Evolutionary conservation across 2,888 invertebrate genomes (phyloP), one percentile per base, ranked within the genome.

Genomic region (Eueremaeus valkanovi): DNA sequence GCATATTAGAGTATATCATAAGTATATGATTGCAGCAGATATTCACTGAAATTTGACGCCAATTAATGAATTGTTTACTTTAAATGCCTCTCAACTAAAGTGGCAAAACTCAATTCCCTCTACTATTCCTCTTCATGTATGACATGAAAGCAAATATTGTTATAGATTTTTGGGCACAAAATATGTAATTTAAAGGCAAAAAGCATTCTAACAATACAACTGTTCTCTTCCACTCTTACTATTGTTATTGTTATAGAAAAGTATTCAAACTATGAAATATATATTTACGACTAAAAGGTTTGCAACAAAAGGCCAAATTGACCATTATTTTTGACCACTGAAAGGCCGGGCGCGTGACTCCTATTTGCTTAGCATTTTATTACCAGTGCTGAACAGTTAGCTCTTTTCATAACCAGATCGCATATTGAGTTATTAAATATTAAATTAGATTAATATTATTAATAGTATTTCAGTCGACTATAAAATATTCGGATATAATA

Each of bases 61-160:
- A 66, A 66, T 66, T 66, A 66, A 66, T 66, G 61, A 61, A 61
- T 61, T 61, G 66, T 66, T 66, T 66, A 66, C 66, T 66, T 66
- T 8, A 66, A 36, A 66, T 33, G 33, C 31, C 58, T 66, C 66
- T 66, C 18, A 66, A 36, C 36, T 66, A 21, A 66, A 66, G 36
- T 66, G 66, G 2, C n/a, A 66, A 33, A 36, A n/a, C 9, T 36
- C 9, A 16, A 29, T 31, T 31, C 16, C n/a, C n/a, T n/a, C n/a
- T n/a, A n/a, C n/a, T n/a, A n/a, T n/a, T n/a, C n/a, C n/a, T n/a
- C 3, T 51, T n/a, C 3, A 24, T 61, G 61, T 61, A 66, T 66
- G n/a, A 66, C 36, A 66, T 66, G 66, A 66, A 66, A 36, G 36
- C 66, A 66, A 66, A 66, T 66, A 63, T 63, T 63, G 40, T 66